These are phyloP conservation scores for Phenganax marumi DNA, from an alignment of 92 coral and sea anemone genomes.

Conservation along the genomic window DNA sequence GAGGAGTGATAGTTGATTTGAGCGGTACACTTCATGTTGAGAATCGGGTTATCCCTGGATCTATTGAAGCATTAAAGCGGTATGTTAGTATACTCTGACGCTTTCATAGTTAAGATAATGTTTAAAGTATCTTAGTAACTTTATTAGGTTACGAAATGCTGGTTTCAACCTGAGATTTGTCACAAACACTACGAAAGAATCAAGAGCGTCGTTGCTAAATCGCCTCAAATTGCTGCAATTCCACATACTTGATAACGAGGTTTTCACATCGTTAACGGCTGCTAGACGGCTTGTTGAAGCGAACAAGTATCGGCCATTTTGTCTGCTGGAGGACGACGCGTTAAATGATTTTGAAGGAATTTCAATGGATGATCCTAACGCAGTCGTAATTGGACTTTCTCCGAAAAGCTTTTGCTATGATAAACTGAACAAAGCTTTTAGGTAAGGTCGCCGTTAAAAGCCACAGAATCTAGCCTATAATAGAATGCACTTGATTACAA, in stretches of 20 bases:
- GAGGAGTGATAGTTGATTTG: conserved; percentile 84
- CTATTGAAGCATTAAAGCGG: conserved; percentile 84
- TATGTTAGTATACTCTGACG: not conserved
- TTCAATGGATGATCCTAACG: conserved; percentile 62
- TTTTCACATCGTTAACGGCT: conserved; percentile 91
- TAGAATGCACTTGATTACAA: no score
- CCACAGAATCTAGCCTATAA: not conserved
- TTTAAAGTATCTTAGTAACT: not conserved
- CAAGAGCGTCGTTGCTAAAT: conserved; percentile 67
- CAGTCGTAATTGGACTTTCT: conserved; percentile 90
- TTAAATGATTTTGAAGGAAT: conserved; percentile 74
- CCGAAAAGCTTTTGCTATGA: conserved; percentile 85
- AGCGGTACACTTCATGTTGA: conserved; percentile 97
- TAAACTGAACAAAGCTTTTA: conserved; percentile 78
- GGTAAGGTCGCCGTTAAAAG: conserved; percentile 46
- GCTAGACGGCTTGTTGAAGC: conserved; percentile 74
- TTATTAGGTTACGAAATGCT: conserved; percentile 69
- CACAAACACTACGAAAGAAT: conserved; percentile 96
- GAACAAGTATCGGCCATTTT: conserved; percentile 69
- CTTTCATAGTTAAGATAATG: not conserved
- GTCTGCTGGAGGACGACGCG: conserved; percentile 76
- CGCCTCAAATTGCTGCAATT: conserved; percentile 74
- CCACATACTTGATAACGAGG: conserved; percentile 74
- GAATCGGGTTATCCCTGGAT: conserved; percentile 81
- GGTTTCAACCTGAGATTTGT: conserved; percentile 83